Conservation (phyloP, 2,113 vertebrate genomes). For the Sciurus niger region DNA sequence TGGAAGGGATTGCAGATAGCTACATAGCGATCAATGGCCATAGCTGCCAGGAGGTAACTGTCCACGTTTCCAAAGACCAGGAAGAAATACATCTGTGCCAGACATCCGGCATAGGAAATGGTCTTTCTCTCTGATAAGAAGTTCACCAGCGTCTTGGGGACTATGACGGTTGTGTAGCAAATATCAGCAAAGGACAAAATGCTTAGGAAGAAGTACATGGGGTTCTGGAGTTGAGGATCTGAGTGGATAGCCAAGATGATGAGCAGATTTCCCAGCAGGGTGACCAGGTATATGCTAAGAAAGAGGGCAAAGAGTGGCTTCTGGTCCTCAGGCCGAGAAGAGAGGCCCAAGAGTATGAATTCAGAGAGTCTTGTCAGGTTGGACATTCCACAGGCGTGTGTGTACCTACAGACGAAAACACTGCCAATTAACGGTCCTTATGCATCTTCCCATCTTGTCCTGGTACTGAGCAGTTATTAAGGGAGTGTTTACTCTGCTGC, state of each 20-base stretch:
- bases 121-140: constrained; percentile 70
- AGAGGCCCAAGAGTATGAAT: constrained; percentile 78
- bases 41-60: constrained; percentile 70
- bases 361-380: constrained; percentile 65
- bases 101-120: constrained; percentile 76
- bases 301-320: constrained; percentile 77
- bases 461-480: not conserved
- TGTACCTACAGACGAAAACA: not conserved
- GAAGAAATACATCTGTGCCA: constrained; percentile 78
- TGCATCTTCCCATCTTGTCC: not conserved
- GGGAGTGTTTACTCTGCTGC: not conserved
- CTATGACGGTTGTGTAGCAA: constrained; percentile 71
- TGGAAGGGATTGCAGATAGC: constrained; percentile 75
- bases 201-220: constrained; percentile 84
- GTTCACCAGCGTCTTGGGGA: constrained; percentile 75
- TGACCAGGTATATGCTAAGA: constrained; percentile 76
- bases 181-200: constrained; percentile 78
- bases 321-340: constrained; percentile 61
- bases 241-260: constrained; percentile 66
- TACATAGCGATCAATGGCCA: constrained; percentile 76
- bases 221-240: constrained; percentile 77
- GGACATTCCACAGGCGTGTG: not conserved
- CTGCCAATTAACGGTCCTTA: not conserved
- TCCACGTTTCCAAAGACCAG: constrained; percentile 69
- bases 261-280: constrained; percentile 74